phyloP scores from a whole-genome alignment of 2,113 vertebrate genomes.

The Artemisiospiza belli region DNA sequence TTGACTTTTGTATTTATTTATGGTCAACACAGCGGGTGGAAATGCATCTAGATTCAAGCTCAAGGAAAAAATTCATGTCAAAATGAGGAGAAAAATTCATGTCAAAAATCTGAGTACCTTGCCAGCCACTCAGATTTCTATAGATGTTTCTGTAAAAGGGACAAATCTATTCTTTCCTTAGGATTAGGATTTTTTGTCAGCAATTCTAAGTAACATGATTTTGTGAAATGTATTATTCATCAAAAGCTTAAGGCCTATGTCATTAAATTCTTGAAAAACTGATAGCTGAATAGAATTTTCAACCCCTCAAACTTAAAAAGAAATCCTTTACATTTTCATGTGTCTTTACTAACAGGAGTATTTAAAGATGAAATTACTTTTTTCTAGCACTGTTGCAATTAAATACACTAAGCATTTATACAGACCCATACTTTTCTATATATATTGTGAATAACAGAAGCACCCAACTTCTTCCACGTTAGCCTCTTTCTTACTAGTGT shows the following conservation, averaged over 20 bases:
- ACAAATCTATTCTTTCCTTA: background rate
- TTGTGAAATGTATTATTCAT: background rate
- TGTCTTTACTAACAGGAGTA: background rate
- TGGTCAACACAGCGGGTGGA: rapidly evolving
- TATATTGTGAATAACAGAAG: background rate
- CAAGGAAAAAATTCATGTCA: background rate
- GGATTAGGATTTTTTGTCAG: background rate
- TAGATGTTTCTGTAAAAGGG: background rate
- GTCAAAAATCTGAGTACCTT: background rate
- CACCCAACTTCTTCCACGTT: background rate
- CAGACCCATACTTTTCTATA: background rate
- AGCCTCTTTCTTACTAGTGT: background rate
- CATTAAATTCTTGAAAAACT: background rate
- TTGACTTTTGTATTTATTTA: background rate
- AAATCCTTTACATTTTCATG: background rate
- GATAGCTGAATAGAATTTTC: background rate
- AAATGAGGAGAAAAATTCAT: background rate
- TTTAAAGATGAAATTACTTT: background rate
- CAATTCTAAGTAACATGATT: background rate
- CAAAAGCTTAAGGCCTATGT: background rate
- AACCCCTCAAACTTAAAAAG: background rate
- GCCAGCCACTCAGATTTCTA: background rate
- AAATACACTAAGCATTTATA: background rate
- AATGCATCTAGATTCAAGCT: background rate
- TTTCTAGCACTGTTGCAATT: background rate